These are phyloP conservation scores for Melanophora roralis DNA, from an alignment of 2,888 invertebrate species.

Conservation along the genomic window DNA sequence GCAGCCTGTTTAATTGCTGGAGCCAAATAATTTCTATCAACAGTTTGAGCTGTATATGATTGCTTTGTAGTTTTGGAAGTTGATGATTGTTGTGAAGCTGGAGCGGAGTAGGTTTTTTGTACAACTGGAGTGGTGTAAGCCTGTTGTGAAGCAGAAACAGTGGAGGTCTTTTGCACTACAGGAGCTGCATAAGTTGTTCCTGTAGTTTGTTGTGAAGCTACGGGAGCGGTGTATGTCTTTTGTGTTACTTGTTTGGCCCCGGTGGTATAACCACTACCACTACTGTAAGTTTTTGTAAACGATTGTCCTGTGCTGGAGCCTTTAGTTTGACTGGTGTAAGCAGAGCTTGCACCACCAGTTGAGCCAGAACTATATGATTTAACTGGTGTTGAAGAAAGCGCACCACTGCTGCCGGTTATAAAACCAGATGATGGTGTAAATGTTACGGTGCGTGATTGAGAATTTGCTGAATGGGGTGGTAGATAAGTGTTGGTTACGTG, in stretches of 20 bases:
- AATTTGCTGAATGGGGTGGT: constrained; percentile 66
- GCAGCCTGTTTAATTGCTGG: constrained; percentile 16
- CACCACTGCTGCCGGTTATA: constrained; percentile 41
- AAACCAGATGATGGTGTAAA: constrained; percentile 63
- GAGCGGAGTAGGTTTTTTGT: constrained; percentile 11
- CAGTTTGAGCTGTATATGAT: constrained; percentile 47
- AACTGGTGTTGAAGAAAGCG: constrained; percentile 4
- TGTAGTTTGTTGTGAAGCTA: constrained; percentile 4
- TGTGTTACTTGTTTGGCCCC: constrained; percentile 47
- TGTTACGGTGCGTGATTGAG: constrained; percentile 61
- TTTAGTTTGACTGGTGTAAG: constrained; percentile 1
- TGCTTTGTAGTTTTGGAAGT: constrained; percentile 22
- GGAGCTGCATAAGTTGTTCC: constrained; percentile 36
- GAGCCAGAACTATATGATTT: constrained; percentile 18
- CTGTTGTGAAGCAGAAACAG: constrained; percentile 4
- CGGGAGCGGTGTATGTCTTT: constrained; percentile 43
- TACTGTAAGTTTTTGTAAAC: constrained; percentile 22
- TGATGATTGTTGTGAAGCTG: constrained; percentile 14
- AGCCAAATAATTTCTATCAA: constrained; percentile 30
- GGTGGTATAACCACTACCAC: constrained; percentile 39
- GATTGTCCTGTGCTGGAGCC: not conserved
- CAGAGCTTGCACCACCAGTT: not conserved
- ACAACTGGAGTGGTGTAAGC: constrained; percentile 17
- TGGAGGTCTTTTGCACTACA: constrained; percentile 34
- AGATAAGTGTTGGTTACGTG: constrained; percentile 68